Percentiles rank a stretch among this genome's conserved stretches.
These are phyloP conservation scores for Tachyglossus aculeatus DNA, from an alignment of 2,797 vertebrate genomes.

Conservation along the genomic window DNA sequence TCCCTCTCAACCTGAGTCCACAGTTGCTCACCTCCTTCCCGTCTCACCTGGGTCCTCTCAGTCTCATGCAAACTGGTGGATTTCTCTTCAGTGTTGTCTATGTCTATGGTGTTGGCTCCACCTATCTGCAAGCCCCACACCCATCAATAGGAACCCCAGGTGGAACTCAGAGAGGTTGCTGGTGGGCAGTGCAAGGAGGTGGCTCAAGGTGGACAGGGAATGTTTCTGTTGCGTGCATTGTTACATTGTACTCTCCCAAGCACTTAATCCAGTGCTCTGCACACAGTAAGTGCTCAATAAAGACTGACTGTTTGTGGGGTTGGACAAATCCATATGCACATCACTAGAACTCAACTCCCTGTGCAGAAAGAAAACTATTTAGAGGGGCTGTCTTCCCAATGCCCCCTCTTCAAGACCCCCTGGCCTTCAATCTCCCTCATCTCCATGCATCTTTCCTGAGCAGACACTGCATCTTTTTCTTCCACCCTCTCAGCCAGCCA, in stretches of 20 bases:
- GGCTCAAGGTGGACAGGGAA: slow-evolving; percentile 97
- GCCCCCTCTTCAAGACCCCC: too few species aligned
- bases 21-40: accelerated
- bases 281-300: too few species aligned
- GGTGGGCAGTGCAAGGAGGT: too few species aligned
- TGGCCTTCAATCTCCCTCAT: too few species aligned
- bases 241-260: too few species aligned
- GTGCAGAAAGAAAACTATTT: too few species aligned
- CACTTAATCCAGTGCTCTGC: too few species aligned
- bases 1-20: too few species aligned
- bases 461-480: too few species aligned
- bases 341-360: accelerated
- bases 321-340: slow-evolving; percentile 87
- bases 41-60: slow-evolving; percentile 92
- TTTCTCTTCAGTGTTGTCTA: slow-evolving; percentile 79
- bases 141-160: accelerated
- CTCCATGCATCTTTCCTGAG: too few species aligned
- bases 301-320: slow-evolving; percentile 98
- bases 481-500: too few species aligned
- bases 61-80: slow-evolving; percentile 97
- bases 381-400: too few species aligned
- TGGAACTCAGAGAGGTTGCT: slow-evolving; percentile 70
- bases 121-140: accelerated
- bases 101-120: accelerated
- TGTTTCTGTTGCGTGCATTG: slow-evolving; percentile 94